These are phyloP conservation scores for Pterois miles DNA, from an alignment of 2,797 vertebrate species.

Conservation along the genomic window DNA sequence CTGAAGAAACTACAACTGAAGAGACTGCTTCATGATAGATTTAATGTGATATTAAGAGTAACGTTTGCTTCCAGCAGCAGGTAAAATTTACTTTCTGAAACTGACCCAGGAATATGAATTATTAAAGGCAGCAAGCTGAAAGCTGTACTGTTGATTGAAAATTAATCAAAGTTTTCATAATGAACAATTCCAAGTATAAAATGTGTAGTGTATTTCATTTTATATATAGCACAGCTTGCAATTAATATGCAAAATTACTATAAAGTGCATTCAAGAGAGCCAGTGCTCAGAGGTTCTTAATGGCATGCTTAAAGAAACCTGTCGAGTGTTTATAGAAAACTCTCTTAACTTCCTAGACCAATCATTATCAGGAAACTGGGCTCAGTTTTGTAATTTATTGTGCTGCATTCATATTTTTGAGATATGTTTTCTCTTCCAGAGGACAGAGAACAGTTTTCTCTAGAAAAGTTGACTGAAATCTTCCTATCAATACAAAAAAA, in stretches of 20 bases:
- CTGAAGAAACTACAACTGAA: no score
- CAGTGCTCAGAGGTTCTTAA: neutral
- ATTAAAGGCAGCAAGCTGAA: neutral
- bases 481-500: neutral
- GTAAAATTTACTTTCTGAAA: neutral
- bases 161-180: neutral
- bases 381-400: neutral
- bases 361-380: neutral
- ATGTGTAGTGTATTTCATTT: neutral
- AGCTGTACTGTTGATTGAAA: neutral
- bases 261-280: neutral
- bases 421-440: neutral
- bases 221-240: neutral
- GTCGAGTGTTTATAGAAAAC: neutral
- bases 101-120: neutral
- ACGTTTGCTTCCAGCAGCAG: neutral
- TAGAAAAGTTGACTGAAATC: neutral
- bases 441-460: neutral
- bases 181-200: neutral
- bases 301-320: neutral
- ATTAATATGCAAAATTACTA: neutral
- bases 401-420: neutral
- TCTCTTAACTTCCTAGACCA: neutral
- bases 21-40: neutral
- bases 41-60: neutral